These are phyloP conservation scores for Oryzias melastigma DNA, from an alignment of 2,113 vertebrate species.

Conservation along the genomic window DNA sequence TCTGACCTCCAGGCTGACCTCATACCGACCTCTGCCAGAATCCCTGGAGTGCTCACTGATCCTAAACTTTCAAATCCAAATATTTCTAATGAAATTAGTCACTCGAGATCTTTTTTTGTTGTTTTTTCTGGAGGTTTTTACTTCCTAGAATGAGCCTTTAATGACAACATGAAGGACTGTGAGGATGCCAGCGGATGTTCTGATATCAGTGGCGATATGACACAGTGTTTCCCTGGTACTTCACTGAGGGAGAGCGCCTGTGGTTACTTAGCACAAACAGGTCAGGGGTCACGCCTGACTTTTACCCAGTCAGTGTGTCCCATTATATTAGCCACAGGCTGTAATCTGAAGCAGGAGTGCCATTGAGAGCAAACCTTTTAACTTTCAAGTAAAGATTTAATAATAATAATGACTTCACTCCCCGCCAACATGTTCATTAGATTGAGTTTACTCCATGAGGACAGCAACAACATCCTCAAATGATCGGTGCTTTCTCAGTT, in stretches of 20 bases:
- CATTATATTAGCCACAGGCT: constrained; percentile 80
- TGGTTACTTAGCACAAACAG: constrained; percentile 85
- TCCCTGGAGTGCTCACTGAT: constrained; percentile 17
- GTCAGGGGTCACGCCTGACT: constrained; percentile 84
- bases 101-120: not conserved
- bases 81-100: constrained; percentile 6
- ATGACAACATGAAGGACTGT: not conserved
- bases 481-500: not conserved
- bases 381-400: constrained; percentile 47
- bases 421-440: constrained; percentile 19
- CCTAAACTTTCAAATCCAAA: constrained; percentile 15
- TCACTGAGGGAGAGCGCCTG: constrained; percentile 83
- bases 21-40: constrained; percentile 50
- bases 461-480: not conserved
- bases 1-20: constrained; percentile 68
- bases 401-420: constrained; percentile 28
- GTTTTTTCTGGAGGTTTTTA: not conserved
- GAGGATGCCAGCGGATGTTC: constrained; percentile 17
- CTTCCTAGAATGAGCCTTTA: not conserved
- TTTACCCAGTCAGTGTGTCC: constrained; percentile 80
- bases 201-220: constrained; percentile 40
- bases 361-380: constrained; percentile 75
- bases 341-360: constrained; percentile 87
- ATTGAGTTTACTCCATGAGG: constrained; percentile 1
- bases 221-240: constrained; percentile 79